Evolutionary conservation across 2,888 invertebrate genomes (phyloP).

Genomic region (Julus scandinavius): DNA sequence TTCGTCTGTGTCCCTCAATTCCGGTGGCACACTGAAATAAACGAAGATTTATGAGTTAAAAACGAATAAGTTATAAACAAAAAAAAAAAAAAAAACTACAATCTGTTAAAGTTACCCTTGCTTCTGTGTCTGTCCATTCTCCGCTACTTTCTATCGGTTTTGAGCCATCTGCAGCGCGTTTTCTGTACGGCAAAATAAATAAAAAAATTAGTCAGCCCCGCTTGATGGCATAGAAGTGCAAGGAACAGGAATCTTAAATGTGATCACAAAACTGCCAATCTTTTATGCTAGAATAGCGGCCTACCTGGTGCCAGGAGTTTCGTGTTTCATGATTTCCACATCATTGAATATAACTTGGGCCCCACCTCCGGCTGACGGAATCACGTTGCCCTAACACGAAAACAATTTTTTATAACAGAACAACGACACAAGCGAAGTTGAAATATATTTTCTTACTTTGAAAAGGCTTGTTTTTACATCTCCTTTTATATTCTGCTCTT

Average conservation of each 20-base stretch:
- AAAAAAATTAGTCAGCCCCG: no score
- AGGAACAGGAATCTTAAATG: neutral
- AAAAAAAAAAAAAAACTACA: neutral
- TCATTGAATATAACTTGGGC: constrained; percentile 95
- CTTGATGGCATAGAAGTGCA: no score
- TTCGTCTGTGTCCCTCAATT: constrained; percentile 50
- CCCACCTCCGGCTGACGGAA: constrained; percentile 94
- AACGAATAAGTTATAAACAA: neutral
- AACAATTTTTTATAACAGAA: constrained; percentile 7
- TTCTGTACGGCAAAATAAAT: neutral
- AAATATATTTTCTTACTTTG: constrained; percentile 72
- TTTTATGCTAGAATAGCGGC: neutral
- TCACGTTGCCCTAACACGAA: constrained; percentile 79
- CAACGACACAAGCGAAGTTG: neutral
- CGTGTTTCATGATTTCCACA: constrained; percentile 87
- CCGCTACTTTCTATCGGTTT: neutral
- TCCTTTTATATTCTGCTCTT: constrained; percentile 91
- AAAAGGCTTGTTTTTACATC: constrained; percentile 92
- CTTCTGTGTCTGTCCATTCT: constrained; percentile 48
- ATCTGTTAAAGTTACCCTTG: constrained; percentile 15
- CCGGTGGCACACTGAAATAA: constrained; percentile 45
- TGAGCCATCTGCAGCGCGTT: neutral
- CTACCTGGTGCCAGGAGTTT: constrained; percentile 71
- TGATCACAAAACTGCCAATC: neutral
- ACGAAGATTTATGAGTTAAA: neutral